Conservation (phyloP, 1,140 invertebrate genomes). For the Heliothis virescens region DNA sequence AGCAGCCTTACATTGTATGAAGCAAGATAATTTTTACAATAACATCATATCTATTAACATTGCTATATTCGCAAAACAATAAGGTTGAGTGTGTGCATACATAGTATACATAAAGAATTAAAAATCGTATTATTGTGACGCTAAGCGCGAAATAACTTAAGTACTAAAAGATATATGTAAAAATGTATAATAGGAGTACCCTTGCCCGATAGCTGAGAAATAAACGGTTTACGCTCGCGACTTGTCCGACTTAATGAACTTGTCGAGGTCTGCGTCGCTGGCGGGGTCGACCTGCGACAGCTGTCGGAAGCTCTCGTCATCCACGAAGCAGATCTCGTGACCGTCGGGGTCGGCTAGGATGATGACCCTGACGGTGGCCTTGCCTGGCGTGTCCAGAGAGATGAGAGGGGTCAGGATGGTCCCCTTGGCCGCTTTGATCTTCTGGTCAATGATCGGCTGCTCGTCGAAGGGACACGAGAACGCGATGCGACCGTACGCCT, state of each 20-base stretch:
- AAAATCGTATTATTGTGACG: constrained; percentile 10
- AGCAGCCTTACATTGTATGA: constrained; percentile 21
- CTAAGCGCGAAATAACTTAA: constrained; percentile 29
- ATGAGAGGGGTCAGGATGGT: constrained; percentile 96
- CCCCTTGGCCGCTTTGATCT: constrained; percentile 90
- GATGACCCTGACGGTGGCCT: constrained; percentile 97
- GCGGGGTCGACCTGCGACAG: constrained; percentile 95
- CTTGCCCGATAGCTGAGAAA: constrained; percentile 34
- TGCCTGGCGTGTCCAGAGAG: constrained; percentile 97
- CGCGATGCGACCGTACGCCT: constrained; percentile 97
- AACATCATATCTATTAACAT: constrained; percentile 9
- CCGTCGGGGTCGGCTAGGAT: constrained; percentile 98
- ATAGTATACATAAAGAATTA: constrained; percentile 22
- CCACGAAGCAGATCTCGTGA: constrained; percentile 99
- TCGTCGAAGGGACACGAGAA: constrained; percentile 94
- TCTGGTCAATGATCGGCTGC: constrained; percentile 91
- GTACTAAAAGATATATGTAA: constrained; percentile 4
- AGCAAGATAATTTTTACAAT: constrained; percentile 26
- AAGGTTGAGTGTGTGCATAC: constrained; percentile 21
- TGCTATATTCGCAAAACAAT: constrained; percentile 18
- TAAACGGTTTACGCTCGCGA: constrained; percentile 72
- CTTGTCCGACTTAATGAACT: constrained; percentile 92
- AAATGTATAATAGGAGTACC: constrained; percentile 7
- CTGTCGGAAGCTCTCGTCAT: constrained; percentile 96
- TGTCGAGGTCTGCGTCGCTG: constrained; percentile 92